Evolutionary conservation across 2,797 vertebrate species (phyloP), one percentile per base, ranked within the genome.

Genomic region (Eurystomus glaucurus): DNA sequence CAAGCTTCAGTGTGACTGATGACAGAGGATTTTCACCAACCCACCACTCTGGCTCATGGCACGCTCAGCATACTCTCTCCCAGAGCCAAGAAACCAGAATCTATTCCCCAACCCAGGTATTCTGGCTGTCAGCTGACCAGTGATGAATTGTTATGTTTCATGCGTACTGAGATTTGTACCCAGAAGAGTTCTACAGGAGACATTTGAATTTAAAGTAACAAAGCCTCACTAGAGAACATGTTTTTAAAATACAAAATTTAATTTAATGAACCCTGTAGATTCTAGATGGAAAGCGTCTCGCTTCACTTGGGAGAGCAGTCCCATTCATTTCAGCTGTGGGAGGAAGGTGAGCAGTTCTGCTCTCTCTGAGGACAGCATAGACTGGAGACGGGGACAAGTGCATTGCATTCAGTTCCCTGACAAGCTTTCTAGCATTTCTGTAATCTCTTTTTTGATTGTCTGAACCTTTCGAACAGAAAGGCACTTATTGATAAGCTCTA

Each of bases 81-180:
- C 98, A 97, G 98, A 98, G 96, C 93, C 97, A 97, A 96, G 98
- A 98, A 96, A 97, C 94, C 97, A 97, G 97, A 98, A 96, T 97
- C 97, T 97, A 97, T 98, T 98, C 97, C 97, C 98, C 97, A 96
- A 97, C 97, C 89, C 98, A 98, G 97, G 98, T 98, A 98, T 98
- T 98, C 98, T 97, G 96, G 97, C 97, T 97, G 97, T 97, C 96
- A 97, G 91, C 68, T 97, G 95, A 97, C 91, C 91, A 96, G 80
- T 92, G 82, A 97, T 97, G 91, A 96, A 94, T 94, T 97, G 85
- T 96, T 94, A 61, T 97, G 50, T 97, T 97, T 94, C 83, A 68
- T 96, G 96, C 88, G 25, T 96, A 82, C 74, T 79, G 68, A 91
- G 55, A 55, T 94, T 93, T 94, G 74, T 94, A 93, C 76, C 71